A percentile compares a stretch with the other conserved stretches of the same genome.
Evolutionary conservation across 2,113 vertebrate species (phyloP).

Genomic region (Petrocephalus zakoni): DNA sequence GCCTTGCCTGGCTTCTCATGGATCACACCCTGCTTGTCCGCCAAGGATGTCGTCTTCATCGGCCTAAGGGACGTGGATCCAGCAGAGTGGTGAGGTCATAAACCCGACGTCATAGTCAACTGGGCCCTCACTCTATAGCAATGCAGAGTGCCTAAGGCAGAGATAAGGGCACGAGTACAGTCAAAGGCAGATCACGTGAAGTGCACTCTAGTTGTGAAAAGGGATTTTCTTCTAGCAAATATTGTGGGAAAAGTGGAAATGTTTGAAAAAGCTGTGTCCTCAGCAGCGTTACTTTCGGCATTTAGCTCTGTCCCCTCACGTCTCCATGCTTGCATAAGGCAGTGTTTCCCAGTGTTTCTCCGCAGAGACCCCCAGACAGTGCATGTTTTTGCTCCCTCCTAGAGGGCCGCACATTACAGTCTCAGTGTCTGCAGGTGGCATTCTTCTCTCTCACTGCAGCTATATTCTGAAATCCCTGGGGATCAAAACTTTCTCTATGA

Average conservation of each 20-base stretch:
- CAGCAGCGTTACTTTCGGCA: background rate
- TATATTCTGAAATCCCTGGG: constrained; percentile 59
- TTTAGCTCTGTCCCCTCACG: background rate
- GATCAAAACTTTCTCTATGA: constrained; percentile 62
- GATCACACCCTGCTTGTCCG: constrained; percentile 58
- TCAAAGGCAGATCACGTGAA: background rate
- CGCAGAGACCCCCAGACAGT: background rate
- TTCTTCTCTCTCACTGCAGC: constrained; percentile 32
- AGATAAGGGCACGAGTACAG: background rate
- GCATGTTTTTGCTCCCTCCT: background rate
- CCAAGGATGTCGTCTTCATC: constrained; percentile 61
- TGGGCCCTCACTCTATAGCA: background rate
- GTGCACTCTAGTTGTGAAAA: background rate
- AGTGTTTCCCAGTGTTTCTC: background rate
- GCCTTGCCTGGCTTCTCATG: constrained; percentile 59
- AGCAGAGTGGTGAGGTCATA: constrained; percentile 55
- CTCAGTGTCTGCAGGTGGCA: background rate
- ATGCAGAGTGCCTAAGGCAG: background rate
- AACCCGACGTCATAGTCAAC: background rate
- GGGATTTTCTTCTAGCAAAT: background rate
- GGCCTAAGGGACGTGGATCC: constrained; percentile 68
- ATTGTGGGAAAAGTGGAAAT: too few relatives aligned
- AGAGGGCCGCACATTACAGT: background rate
- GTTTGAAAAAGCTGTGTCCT: background rate
- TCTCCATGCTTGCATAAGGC: background rate